Evolutionary conservation across 2,888 invertebrate species (phyloP).

Genomic region (Hypsopygia costalis): DNA sequence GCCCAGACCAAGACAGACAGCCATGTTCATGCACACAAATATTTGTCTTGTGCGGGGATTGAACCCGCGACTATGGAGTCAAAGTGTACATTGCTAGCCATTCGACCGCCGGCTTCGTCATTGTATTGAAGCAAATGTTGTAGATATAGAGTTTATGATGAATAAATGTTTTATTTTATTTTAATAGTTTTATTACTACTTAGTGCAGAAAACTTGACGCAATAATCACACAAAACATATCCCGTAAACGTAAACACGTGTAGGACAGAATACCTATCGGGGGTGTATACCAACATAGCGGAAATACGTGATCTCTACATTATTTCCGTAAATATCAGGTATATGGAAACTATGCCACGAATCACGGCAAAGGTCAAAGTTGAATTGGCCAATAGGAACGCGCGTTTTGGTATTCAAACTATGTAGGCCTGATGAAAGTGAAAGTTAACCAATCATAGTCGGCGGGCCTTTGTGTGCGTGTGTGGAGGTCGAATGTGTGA

Average conservation of each 20-base stretch:
- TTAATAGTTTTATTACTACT: too few species aligned
- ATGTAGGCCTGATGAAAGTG: conserved; percentile 74
- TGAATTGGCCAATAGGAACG: conserved; percentile 52
- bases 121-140: too few species aligned
- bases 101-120: too few species aligned
- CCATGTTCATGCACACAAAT: too few species aligned
- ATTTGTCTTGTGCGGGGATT: too few species aligned
- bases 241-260: background rate
- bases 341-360: conserved; percentile 49
- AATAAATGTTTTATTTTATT: too few species aligned
- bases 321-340: conserved; percentile 56
- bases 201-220: too few species aligned
- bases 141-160: too few species aligned
- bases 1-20: too few species aligned
- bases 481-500: conserved; percentile 32
- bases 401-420: conserved; percentile 60
- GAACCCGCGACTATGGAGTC: too few species aligned
- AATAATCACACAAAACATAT: too few species aligned
- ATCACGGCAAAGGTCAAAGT: conserved; percentile 66
- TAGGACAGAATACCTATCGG: conserved; percentile 3
- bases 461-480: conserved; percentile 34
- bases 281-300: conserved; percentile 17
- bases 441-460: conserved; percentile 65
- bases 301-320: conserved; percentile 36
- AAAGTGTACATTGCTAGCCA: too few species aligned